Conservation (phyloP, 2,113 vertebrate genomes). For the Notarius lentiginosus region DNA sequence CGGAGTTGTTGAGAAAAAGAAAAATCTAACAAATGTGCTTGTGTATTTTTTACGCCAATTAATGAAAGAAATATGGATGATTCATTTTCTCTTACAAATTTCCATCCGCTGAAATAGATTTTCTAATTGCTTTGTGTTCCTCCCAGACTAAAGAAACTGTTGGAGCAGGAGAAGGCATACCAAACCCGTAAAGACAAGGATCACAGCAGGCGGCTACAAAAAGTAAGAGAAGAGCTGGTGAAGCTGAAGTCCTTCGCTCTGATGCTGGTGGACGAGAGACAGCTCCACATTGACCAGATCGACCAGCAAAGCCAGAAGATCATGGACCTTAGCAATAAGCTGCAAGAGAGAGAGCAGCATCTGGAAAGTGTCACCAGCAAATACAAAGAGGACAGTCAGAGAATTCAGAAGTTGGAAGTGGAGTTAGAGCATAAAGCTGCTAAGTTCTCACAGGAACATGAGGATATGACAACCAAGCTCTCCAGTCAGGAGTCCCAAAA, state of each 20-base stretch:
- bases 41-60: background rate
- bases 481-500: constrained; percentile 83
- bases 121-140: constrained; percentile 44
- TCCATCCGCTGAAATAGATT: background rate
- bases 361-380: constrained; percentile 69
- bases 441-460: constrained; percentile 82
- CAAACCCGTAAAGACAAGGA: constrained; percentile 90
- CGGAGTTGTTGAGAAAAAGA: background rate
- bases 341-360: constrained; percentile 85
- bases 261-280: constrained; percentile 95
- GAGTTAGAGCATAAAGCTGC: constrained; percentile 82
- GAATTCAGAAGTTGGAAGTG: constrained; percentile 81
- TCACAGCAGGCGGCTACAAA: constrained; percentile 81
- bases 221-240: constrained; percentile 85
- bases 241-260: constrained; percentile 95
- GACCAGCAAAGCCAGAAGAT: constrained; percentile 88
- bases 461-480: constrained; percentile 85
- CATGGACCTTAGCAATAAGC: constrained; percentile 83
- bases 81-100: background rate
- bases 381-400: constrained; percentile 85
- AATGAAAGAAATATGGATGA: background rate
- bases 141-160: constrained; percentile 86
- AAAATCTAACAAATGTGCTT: background rate
- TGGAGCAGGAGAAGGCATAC: constrained; percentile 93
- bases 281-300: constrained; percentile 89